Evolutionary conservation across 2,888 invertebrate genomes (phyloP).

Genomic region (Epirrhoe tristata): DNA sequence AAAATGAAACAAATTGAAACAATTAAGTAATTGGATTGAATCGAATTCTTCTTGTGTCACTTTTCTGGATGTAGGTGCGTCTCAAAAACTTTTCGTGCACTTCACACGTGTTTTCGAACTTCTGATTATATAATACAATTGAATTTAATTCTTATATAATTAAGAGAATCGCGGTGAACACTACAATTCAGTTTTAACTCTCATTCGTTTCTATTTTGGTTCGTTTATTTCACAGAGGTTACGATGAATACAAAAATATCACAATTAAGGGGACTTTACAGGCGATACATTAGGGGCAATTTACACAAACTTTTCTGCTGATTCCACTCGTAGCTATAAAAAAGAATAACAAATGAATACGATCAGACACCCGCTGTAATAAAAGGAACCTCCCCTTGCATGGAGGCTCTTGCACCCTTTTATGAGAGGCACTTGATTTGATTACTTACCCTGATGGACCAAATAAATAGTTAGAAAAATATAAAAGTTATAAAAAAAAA

Average conservation of each 20-base stretch:
- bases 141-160: background rate
- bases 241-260: background rate
- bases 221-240: background rate
- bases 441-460: constrained; percentile 9
- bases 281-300: constrained; percentile 23
- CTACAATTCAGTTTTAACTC: background rate
- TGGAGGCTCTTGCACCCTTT: constrained; percentile 24
- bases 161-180: background rate
- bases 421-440: constrained; percentile 6
- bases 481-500: no score
- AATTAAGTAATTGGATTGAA: no score
- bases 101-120: no score
- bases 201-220: background rate
- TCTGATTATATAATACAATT: no score
- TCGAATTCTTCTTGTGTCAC: no score
- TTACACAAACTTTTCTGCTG: constrained; percentile 23
- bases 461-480: no score
- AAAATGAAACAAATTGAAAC: no score
- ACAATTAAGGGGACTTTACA: constrained; percentile 5
- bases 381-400: constrained; percentile 24
- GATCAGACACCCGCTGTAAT: constrained; percentile 32
- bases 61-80: no score
- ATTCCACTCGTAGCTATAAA: constrained; percentile 20
- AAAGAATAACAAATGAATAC: constrained; percentile 36
- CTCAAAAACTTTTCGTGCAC: no score